Base-by-base conservation (phyloP, 2,888 invertebrate species). In the Tuberolachnus salignus region DNA sequence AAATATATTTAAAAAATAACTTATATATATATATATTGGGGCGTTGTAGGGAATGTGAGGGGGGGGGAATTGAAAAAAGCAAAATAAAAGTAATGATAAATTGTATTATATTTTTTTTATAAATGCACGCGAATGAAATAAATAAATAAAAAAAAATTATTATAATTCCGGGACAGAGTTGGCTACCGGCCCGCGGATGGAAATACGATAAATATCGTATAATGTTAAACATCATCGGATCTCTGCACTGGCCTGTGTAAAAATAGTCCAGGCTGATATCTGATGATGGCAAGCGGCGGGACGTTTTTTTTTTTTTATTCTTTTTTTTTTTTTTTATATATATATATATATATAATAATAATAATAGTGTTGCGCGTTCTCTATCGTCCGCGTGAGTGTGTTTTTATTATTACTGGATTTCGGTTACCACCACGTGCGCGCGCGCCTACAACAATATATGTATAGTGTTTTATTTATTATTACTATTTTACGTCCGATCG, bases 171-270 rank as follows among this genome's bases (percentile, higher is more conserved):
- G 26, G 55, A 64, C 57, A 67, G n/a, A n/a, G 57, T 78, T 78
- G 75, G 75, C 75, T 57, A 46, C 46, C 21, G 16, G 75, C 75
- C 75, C 75, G 26, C 9, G 55, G 13, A 57, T 44, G 66, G 55
- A 67, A 75, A 78, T 49, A 46, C 66, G 51, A 78, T 78, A 69
- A 78, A 69, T 59, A 69, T 57, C 46, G 42, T 69, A 34, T 6
- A 6, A 6, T 34, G 59, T 69, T 69, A 69, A 78, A 69, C 67
- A 59, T 59, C 59, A 59, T 78, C 34, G 67, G 14, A 67, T 67
- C 75, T 67, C 67, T 78, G 78, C 78, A 69, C 59, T 55, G 78
- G 78, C 64, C 69, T 49, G 78, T 67, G 66, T 78, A 78, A 78
- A 78, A 78, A 78, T 78, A 78, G 78, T 67, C 57, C 67, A 34